Percentiles rank a stretch among this genome's conserved stretches.
Evolutionary conservation across 2,113 vertebrate species (phyloP).

Genomic region (Spea bombifrons): DNA sequence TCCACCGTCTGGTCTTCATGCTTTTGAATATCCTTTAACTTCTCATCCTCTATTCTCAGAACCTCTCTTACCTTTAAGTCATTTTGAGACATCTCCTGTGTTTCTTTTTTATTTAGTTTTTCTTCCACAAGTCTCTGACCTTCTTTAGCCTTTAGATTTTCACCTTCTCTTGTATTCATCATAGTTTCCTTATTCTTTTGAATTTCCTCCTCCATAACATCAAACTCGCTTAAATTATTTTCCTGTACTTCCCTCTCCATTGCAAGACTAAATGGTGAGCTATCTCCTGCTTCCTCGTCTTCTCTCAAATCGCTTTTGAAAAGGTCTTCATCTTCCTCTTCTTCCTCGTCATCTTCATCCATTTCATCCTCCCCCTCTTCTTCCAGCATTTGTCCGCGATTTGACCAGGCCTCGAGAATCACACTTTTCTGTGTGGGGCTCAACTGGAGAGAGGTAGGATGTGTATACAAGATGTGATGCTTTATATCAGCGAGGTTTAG

Average conservation of each 20-base stretch:
- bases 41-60: background rate
- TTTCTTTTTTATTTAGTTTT: background rate
- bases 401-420: conserved; percentile 82
- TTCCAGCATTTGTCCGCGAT: conserved; percentile 33
- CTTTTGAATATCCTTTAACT: background rate
- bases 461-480: conserved; percentile 80
- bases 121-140: background rate
- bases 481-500: conserved; percentile 87
- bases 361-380: background rate
- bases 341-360: conserved; percentile 29
- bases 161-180: background rate
- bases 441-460: conserved; percentile 80
- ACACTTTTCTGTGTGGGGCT: conserved; percentile 79
- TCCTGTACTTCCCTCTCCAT: background rate
- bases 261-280: background rate
- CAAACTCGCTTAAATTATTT: background rate
- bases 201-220: background rate
- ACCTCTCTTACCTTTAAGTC: background rate
- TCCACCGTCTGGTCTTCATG: too few relatives aligned
- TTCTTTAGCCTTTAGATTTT: background rate
- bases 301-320: background rate
- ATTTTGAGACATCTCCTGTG: background rate
- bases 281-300: background rate
- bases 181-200: background rate
- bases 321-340: conserved; percentile 41